Evolutionary conservation across 2,888 invertebrate species (phyloP), one percentile per base, ranked within the genome.

Genomic region (Drosophila pseudotalamancana): DNA sequence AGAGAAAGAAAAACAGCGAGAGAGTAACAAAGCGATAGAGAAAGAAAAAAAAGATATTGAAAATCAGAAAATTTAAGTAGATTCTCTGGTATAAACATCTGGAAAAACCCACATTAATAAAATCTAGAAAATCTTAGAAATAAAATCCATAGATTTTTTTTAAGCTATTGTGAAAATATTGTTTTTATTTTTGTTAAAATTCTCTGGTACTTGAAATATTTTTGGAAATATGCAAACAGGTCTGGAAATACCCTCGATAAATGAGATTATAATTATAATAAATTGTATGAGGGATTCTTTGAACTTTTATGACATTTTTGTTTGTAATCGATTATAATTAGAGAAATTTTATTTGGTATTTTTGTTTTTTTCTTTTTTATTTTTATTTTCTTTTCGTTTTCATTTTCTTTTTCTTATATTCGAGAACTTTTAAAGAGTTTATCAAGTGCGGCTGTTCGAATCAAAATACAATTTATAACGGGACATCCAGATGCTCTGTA

Each of bases 81-180:
- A 25, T 25, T 6, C 25, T 25, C 2, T 25, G 6, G 25, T 6
- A 25, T 6, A 25, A 3, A 9, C 9, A 25, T 6, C 9, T 25
- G 1, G 6, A 25, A 1, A 9, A 25, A 25, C 6, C 16, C 19
- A 5, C 11, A 4, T 18, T 16, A 0, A 12, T 14, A 16, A 12
- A n/a, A 32, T 2, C 14, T 12, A 18, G 35, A 18, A 6, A 14
- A 5, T 11, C 9, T 19, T 25, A 6, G 6, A 3, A 25, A 9
- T 18, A 27, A 14, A 8, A 19, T 23, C 31, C 12, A 6, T 11
- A 23, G 1, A 3, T 6, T 1, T 39, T 31, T 9, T 67, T 85
- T 77, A 82, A 82, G 77, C 79, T 82, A 79, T 82, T 82, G 82
- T 82, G 85, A 79, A 82, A 85, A 85, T 82, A 79, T 75, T 76